Evolutionary conservation across 2,888 invertebrate genomes (phyloP).

Genomic region (Elmis aenea): DNA sequence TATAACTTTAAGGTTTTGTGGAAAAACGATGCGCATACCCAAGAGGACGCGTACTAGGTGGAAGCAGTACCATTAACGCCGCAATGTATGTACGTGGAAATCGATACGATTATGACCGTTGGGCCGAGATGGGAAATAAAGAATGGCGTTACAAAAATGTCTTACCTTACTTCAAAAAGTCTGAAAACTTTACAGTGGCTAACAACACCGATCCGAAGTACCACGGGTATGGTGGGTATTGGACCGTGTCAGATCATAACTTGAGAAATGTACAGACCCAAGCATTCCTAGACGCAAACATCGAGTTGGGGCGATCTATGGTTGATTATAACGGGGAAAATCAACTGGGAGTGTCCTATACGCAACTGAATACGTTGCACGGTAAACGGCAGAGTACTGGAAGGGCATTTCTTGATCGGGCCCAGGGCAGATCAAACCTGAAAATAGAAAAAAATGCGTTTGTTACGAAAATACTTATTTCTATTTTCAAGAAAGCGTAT

Average conservation of each 20-base stretch:
- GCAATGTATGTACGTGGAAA: conserved; percentile 23
- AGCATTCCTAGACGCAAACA: conserved; percentile 60
- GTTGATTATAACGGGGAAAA: conserved; percentile 59
- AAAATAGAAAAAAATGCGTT: conserved; percentile 53
- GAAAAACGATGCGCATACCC: conserved; percentile 17
- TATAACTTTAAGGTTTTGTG: conserved; percentile 19
- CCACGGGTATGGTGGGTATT: conserved; percentile 60
- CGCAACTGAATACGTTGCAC: conserved; percentile 56
- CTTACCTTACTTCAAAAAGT: conserved; percentile 35
- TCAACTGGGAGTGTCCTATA: conserved; percentile 57
- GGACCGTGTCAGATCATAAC: conserved; percentile 60
- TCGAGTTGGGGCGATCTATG: conserved; percentile 61
- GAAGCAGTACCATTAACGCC: conserved; percentile 21
- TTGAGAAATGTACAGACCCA: conserved; percentile 51
- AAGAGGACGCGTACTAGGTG: conserved; percentile 23
- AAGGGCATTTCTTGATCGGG: conserved; percentile 55
- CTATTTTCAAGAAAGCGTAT: conserved; percentile 47
- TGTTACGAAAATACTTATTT: conserved; percentile 53
- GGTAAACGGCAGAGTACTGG: conserved; percentile 58
- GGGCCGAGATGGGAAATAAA: conserved; percentile 28
- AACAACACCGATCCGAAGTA: conserved; percentile 58
- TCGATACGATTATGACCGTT: conserved; percentile 22
- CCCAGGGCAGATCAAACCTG: conserved; percentile 51
- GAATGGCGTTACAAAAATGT: conserved; percentile 47
- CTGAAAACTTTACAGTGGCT: conserved; percentile 37